Evolutionary conservation across 23 tunicate species (phyloP).

Genomic region (Clavelina lepadiformis): DNA sequence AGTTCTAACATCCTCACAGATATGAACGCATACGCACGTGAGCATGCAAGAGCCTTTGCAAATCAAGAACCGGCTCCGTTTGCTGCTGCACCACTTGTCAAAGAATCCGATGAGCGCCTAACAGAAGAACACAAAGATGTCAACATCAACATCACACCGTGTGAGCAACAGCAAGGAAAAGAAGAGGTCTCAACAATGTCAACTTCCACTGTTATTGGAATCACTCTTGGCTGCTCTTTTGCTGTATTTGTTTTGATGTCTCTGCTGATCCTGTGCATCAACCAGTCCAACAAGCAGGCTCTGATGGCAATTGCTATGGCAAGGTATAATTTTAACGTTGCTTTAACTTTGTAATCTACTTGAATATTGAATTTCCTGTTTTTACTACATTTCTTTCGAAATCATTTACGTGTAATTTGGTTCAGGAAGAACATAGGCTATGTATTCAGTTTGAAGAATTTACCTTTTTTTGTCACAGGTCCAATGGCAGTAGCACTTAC

Average conservation of each 20-base stretch:
- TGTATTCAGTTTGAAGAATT: no score
- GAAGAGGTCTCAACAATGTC: constrained; percentile 22
- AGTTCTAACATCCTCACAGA: no score
- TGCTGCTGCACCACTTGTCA: constrained; percentile 6
- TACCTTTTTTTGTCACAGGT: no score
- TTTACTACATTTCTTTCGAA: no score
- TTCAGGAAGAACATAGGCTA: no score
- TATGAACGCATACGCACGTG: neutral
- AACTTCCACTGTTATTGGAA: constrained; percentile 14
- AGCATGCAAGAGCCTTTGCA: constrained; percentile 11
- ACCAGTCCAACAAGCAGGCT: constrained; percentile 47
- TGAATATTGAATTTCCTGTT: no score
- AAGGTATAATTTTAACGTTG: no score
- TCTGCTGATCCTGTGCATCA: constrained; percentile 25
- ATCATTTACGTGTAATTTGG: no score
- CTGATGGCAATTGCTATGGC: constrained; percentile 30
- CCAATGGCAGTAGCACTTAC: no score
- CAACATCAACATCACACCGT: constrained; percentile 4
- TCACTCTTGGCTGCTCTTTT: constrained; percentile 36
- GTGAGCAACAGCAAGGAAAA: neutral
- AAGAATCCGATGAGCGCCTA: neutral
- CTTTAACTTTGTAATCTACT: no score
- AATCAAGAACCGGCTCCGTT: neutral
- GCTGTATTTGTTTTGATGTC: constrained; percentile 49
- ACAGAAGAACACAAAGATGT: neutral